Evolutionary conservation across 2,113 vertebrate species (phyloP).

Genomic region (Nicator chloris): DNA sequence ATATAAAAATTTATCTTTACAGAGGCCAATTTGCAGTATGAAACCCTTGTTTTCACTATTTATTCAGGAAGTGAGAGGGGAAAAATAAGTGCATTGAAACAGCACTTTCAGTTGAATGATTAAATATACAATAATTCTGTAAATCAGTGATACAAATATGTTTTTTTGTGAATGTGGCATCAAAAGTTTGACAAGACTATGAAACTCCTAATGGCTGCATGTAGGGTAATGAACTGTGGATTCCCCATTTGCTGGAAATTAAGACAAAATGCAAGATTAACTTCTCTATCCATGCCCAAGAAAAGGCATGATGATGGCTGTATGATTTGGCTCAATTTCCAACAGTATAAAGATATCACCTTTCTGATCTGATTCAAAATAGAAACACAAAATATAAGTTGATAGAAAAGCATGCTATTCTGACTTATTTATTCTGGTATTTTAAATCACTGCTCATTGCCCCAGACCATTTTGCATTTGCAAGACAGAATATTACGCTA

Average conservation of each 20-base stretch:
- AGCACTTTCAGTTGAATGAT: neutral
- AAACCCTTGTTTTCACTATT: neutral
- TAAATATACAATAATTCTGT: neutral
- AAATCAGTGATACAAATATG: neutral
- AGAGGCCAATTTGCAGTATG: conserved; percentile 7
- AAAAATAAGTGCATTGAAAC: neutral
- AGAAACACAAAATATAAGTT: neutral
- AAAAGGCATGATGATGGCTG: neutral
- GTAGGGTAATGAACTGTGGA: neutral
- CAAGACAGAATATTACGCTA: neutral
- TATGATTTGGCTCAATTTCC: neutral
- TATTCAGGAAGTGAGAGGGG: neutral
- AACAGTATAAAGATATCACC: neutral
- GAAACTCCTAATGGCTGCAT: neutral
- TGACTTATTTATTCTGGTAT: conserved; percentile 15
- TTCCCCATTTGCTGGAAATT: neutral
- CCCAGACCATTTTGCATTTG: neutral
- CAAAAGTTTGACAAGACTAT: neutral
- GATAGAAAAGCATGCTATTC: neutral
- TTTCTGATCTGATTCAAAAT: neutral
- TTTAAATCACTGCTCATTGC: conserved; percentile 16
- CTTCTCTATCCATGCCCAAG: neutral
- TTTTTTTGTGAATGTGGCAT: neutral
- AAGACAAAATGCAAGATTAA: neutral
- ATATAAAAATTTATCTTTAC: conserved; percentile 42